phyloP scores from a whole-genome alignment of 2,888 invertebrate species.

The Euzophera pinguis region DNA sequence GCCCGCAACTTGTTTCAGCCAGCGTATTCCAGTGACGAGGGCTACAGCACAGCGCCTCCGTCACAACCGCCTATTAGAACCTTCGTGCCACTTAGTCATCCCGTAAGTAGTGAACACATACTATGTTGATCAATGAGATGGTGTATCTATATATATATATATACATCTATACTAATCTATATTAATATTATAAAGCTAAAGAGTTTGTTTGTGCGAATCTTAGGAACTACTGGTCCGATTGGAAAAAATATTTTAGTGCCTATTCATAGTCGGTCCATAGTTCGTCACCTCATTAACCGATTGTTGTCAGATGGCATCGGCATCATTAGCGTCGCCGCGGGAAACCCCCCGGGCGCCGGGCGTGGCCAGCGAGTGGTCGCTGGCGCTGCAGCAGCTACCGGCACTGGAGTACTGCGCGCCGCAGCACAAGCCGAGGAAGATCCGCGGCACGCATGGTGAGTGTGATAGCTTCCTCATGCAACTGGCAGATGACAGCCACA shows the following conservation, averaged over 20 bases:
- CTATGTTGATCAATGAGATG: no score
- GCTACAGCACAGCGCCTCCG: constrained; percentile 64
- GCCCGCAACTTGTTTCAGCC: constrained; percentile 52
- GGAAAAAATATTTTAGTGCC: no score
- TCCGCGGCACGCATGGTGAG: constrained; percentile 69
- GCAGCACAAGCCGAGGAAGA: constrained; percentile 59
- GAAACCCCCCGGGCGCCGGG: constrained; percentile 17
- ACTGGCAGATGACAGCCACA: no score
- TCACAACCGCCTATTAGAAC: constrained; percentile 25
- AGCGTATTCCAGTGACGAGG: constrained; percentile 73
- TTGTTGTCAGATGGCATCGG: constrained; percentile 22
- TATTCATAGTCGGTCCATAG: no score
- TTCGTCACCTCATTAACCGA: background rate
- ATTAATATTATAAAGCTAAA: no score
- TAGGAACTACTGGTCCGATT: no score
- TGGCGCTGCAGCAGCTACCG: constrained; percentile 62
- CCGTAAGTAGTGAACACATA: no score
- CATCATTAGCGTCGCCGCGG: constrained; percentile 17
- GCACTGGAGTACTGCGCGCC: constrained; percentile 55
- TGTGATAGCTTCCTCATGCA: constrained; percentile 10
- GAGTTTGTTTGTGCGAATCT: no score
- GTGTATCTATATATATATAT: no score
- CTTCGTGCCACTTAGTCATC: background rate
- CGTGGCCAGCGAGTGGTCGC: constrained; percentile 51
- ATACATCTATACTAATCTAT: background rate